These are phyloP conservation scores for Aphodius granarius DNA, from an alignment of 2,888 invertebrate species.

Conservation along the genomic window DNA sequence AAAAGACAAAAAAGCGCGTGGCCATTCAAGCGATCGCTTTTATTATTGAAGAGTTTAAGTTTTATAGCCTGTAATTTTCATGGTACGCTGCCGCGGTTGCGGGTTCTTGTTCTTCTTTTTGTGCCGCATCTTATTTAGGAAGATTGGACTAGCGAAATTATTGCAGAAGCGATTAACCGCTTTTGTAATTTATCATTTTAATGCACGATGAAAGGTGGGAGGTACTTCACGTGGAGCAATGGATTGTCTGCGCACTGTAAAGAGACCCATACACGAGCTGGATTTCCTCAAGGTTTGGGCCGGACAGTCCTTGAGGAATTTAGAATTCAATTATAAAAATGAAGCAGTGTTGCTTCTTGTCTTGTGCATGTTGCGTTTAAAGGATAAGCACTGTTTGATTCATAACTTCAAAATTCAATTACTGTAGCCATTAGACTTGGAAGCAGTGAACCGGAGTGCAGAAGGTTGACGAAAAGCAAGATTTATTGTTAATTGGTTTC, in stretches of 20 bases:
- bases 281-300: too few species aligned
- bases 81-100: background rate
- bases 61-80: background rate
- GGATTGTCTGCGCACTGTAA: too few species aligned
- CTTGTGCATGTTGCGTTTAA: background rate
- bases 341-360: background rate
- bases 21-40: background rate
- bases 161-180: too few species aligned
- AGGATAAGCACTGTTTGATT: background rate
- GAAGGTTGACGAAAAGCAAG: constrained; percentile 20
- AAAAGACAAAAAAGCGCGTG: background rate
- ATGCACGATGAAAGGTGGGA: background rate
- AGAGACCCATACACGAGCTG: too few species aligned
- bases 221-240: background rate
- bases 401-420: background rate
- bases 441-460: background rate
- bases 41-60: background rate
- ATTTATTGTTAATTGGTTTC: constrained; percentile 26
- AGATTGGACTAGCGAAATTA: background rate
- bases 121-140: background rate
- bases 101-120: background rate
- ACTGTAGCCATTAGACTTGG: background rate
- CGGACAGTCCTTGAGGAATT: too few species aligned
- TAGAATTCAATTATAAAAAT: background rate
- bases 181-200: background rate